These are phyloP conservation scores for Osmerus eperlanus DNA, from an alignment of 2,113 vertebrate species.

Conservation along the genomic window DNA sequence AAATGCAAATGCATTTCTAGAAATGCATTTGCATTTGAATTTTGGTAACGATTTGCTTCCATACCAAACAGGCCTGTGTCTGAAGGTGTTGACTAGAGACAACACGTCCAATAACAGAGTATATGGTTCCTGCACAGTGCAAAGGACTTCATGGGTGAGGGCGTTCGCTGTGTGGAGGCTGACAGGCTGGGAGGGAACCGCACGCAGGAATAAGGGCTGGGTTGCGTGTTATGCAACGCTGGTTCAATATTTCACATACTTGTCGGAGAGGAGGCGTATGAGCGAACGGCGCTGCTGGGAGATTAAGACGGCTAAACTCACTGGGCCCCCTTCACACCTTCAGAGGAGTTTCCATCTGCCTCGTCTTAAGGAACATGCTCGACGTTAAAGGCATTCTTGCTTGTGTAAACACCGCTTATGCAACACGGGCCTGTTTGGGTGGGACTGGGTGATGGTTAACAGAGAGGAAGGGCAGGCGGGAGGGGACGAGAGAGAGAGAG, in stretches of 20 bases:
- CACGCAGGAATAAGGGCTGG: background rate
- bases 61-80: too few relatives aligned
- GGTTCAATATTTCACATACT: slow-evolving; percentile 8
- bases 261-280: background rate
- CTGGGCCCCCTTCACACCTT: background rate
- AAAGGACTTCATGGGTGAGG: too few relatives aligned
- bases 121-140: too few relatives aligned
- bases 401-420: slow-evolving; percentile 44
- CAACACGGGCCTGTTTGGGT: slow-evolving; percentile 34
- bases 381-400: slow-evolving; percentile 26
- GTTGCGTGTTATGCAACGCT: slow-evolving; percentile 44
- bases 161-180: too few relatives aligned
- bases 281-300: background rate
- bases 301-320: background rate
- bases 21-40: too few relatives aligned
- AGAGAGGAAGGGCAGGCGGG: background rate
- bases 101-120: too few relatives aligned
- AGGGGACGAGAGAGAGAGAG: background rate
- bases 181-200: too few relatives aligned
- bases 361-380: slow-evolving; percentile 3
- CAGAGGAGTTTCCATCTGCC: slow-evolving; percentile 13
- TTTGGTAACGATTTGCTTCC: too few relatives aligned
- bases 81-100: too few relatives aligned
- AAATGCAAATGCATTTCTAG: too few relatives aligned
- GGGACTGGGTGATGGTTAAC: slow-evolving; percentile 7